Conservation (phyloP, 2,797 vertebrate genomes). For the Spondyliosoma cantharus region DNA sequence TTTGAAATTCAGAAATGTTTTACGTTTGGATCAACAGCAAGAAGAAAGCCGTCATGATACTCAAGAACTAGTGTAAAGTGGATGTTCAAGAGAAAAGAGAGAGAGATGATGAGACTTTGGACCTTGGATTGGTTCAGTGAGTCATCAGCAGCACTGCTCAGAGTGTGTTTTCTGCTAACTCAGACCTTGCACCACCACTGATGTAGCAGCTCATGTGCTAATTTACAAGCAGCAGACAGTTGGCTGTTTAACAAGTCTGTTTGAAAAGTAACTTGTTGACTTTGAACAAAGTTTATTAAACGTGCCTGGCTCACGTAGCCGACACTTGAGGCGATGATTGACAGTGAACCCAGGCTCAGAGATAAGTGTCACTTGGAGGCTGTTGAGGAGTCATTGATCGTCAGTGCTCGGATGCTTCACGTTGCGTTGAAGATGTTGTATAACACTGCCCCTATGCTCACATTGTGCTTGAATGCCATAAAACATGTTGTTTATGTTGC, state of each 20-base stretch:
- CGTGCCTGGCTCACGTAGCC: not conserved
- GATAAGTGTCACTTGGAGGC: not conserved
- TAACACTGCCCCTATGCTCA: not conserved
- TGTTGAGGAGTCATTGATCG: not conserved
- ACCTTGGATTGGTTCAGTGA: not conserved
- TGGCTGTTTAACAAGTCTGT: not conserved
- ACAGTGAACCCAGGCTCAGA: not conserved
- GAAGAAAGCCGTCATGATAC: not conserved
- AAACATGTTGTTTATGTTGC: conserved; percentile 7
- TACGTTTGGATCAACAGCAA: not conserved
- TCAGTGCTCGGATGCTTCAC: not conserved
- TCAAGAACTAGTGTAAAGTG: not conserved
- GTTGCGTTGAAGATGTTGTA: not conserved
- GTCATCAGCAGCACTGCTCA: not conserved
- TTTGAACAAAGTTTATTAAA: not conserved
- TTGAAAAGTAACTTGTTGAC: not conserved
- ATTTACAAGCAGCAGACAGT: not conserved
- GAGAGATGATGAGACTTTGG: not conserved
- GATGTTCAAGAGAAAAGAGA: not conserved
- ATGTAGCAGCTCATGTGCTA: not conserved
- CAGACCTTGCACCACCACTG: not conserved
- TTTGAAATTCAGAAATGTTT: no score
- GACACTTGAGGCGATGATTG: not conserved
- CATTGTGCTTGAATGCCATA: not conserved
- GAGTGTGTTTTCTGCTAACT: not conserved